Conservation (phyloP, 2,113 vertebrate genomes). For the Pogonocichla stellata region DNA sequence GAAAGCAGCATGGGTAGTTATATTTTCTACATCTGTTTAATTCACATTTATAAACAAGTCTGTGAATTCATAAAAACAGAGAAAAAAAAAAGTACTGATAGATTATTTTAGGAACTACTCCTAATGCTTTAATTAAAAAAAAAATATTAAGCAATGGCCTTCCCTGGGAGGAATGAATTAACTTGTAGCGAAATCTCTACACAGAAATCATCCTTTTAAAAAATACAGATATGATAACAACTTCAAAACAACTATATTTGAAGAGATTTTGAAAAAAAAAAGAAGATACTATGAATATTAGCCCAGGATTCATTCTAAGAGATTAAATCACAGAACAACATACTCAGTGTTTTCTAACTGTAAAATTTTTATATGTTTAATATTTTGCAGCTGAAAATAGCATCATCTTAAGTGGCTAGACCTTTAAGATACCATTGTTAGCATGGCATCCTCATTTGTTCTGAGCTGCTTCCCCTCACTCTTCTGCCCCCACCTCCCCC, state of each 20-base stretch:
- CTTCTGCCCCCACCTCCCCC: fast-evolving
- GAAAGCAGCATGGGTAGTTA: constrained; percentile 37
- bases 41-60: constrained; percentile 9
- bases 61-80: not conserved
- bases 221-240: not conserved
- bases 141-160: not conserved
- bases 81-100: not conserved
- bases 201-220: not conserved
- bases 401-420: not conserved
- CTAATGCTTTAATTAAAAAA: not conserved
- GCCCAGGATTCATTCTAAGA: fast-evolving
- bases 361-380: not conserved
- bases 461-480: not conserved
- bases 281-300: not conserved
- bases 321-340: fast-evolving
- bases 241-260: not conserved
- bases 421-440: not conserved
- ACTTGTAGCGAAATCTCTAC: not conserved
- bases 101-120: not conserved
- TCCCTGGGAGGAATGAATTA: not conserved
- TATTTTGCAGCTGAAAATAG: not conserved
- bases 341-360: not conserved
- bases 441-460: not conserved
- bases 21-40: constrained; percentile 28
- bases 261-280: not conserved